Percentiles rank a stretch among this genome's conserved stretches.
phyloP scores from a whole-genome alignment of 2,113 vertebrate species.

The Alectura lathami region DNA sequence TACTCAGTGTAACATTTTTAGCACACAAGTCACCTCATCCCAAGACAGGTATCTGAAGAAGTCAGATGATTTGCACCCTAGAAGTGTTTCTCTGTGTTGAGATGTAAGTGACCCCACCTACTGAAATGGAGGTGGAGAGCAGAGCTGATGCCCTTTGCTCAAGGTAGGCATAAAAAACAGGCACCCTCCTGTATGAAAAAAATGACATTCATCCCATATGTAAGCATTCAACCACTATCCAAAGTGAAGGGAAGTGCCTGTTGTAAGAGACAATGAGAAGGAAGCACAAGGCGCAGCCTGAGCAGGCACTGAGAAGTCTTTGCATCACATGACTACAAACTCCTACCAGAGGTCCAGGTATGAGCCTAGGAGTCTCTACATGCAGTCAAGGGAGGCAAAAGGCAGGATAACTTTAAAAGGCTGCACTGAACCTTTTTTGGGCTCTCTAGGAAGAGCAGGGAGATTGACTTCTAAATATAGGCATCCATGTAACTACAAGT shows the following conservation, averaged over 20 bases:
- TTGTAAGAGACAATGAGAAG: neutral
- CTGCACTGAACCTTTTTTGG: neutral
- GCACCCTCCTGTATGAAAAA: neutral
- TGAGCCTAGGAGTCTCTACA: neutral
- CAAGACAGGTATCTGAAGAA: neutral
- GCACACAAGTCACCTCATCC: neutral
- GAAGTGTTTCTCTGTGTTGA: neutral
- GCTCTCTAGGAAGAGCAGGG: neutral
- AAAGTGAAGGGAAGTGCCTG: neutral
- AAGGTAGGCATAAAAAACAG: neutral
- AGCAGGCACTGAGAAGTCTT: neutral
- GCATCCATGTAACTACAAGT: neutral
- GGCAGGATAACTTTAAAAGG: neutral
- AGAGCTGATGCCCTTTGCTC: neutral
- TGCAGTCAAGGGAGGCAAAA: neutral
- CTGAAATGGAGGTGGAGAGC: neutral
- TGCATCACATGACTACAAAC: neutral
- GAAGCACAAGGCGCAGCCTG: accelerated
- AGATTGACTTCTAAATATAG: neutral
- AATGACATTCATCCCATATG: neutral
- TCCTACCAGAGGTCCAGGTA: neutral
- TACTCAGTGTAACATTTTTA: neutral
- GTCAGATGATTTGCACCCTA: neutral
- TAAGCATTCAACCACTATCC: neutral
- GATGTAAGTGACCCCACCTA: neutral